Percentiles rank a stretch among this genome's conserved stretches.
phyloP scores from a whole-genome alignment of 2,888 invertebrate genomes.

The Rhagonycha fulva region DNA sequence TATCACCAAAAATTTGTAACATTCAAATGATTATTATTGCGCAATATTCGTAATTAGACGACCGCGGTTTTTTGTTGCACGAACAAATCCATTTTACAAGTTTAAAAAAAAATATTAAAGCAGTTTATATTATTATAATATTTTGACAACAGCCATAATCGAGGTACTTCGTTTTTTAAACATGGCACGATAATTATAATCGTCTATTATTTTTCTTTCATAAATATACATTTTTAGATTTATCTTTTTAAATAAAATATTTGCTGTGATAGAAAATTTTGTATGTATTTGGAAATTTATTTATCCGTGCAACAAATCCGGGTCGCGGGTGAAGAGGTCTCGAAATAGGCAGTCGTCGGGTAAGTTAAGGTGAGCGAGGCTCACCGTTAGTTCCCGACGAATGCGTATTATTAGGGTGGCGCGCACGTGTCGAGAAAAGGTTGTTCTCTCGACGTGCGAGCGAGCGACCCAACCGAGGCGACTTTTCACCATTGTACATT shows the following conservation, averaged over 20 bases:
- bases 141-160: neutral
- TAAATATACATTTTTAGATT: neutral
- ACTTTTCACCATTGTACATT: neutral
- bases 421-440: neutral
- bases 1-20: constrained; percentile 51
- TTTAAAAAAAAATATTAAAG: neutral
- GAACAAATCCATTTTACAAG: neutral
- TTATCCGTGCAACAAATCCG: neutral
- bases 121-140: neutral
- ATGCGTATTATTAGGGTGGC: neutral
- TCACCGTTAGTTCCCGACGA: neutral
- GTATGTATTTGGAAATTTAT: neutral
- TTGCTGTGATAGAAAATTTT: neutral
- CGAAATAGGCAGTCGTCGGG: neutral
- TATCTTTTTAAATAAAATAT: neutral
- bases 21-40: constrained; percentile 13
- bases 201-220: neutral
- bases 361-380: neutral
- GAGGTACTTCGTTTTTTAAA: neutral
- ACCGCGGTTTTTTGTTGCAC: neutral
- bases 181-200: neutral
- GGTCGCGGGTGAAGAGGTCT: neutral
- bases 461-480: neutral
- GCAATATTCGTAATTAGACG: constrained; percentile 5
- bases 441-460: neutral